Conservation (phyloP, 1,140 invertebrate genomes). For the Campodea augens region DNA sequence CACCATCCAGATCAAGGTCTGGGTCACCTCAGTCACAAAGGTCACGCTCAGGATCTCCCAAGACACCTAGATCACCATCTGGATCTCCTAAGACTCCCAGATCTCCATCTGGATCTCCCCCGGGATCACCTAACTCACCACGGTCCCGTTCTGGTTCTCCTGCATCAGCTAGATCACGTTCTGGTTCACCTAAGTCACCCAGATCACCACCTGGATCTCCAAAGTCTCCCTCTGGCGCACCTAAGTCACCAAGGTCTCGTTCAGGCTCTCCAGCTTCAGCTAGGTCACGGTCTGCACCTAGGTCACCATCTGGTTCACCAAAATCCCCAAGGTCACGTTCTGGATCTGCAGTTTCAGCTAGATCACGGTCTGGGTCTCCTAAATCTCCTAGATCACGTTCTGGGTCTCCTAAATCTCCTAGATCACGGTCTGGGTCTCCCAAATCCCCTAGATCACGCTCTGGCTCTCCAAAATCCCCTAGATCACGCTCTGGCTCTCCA, state of each 20-base stretch:
- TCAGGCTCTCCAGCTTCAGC: conserved; percentile 7
- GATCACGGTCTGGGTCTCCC: conserved; percentile 11
- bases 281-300: conserved; percentile 7
- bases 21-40: conserved; percentile 7
- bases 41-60: conserved; percentile 8
- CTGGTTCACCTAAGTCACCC: conserved; percentile 12
- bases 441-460: conserved; percentile 12
- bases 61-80: conserved; percentile 12
- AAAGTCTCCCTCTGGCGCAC: conserved; percentile 8
- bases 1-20: conserved; percentile 16
- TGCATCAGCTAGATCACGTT: not conserved
- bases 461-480: conserved; percentile 10
- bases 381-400: conserved; percentile 14
- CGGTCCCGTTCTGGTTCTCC: conserved; percentile 9
- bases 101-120: conserved; percentile 14
- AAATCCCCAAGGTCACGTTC: conserved; percentile 15
- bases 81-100: conserved; percentile 5
- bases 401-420: conserved; percentile 6
- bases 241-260: conserved; percentile 11
- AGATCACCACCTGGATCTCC: conserved; percentile 14
- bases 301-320: conserved; percentile 13
- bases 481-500: conserved; percentile 12
- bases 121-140: conserved; percentile 12
- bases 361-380: conserved; percentile 8
- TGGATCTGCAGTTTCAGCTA: not conserved